These are phyloP conservation scores for Hoplodrina ambigua DNA, from an alignment of 2,888 invertebrate species.

Conservation along the genomic window DNA sequence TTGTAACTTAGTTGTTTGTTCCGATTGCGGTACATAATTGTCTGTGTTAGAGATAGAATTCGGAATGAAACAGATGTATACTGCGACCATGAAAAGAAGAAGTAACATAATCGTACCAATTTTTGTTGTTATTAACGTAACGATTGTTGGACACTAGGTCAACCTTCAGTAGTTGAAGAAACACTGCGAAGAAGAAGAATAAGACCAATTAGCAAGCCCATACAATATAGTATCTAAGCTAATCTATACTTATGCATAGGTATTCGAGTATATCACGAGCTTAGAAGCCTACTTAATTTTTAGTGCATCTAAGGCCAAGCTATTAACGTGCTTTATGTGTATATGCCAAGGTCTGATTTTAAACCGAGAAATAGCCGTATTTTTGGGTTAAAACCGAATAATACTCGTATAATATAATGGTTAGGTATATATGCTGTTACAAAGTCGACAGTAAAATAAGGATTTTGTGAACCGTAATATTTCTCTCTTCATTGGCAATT, in stretches of 20 bases:
- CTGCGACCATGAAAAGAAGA: conserved; percentile 26
- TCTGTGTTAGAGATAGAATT: conserved; percentile 39
- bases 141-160: background rate
- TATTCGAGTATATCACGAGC: background rate
- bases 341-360: background rate
- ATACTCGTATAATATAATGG: no score
- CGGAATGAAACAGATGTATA: conserved; percentile 40
- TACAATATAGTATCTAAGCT: background rate
- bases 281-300: background rate
- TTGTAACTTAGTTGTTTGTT: conserved; percentile 58
- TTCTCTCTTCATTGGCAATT: conserved; percentile 10
- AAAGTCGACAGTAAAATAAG: background rate
- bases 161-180: no score
- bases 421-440: background rate
- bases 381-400: background rate
- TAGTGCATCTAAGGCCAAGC: background rate
- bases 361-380: background rate
- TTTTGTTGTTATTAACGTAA: background rate
- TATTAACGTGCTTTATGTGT: background rate
- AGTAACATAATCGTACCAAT: conserved; percentile 24
- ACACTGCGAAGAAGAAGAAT: no score
- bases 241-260: background rate
- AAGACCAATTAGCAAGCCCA: background rate
- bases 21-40: conserved; percentile 54
- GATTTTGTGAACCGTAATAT: background rate